A percentile compares a stretch with the other conserved stretches of the same genome.
Evolutionary conservation across 2,888 invertebrate species (phyloP).

Genomic region (Lepeophtheirus nordmannii): DNA sequence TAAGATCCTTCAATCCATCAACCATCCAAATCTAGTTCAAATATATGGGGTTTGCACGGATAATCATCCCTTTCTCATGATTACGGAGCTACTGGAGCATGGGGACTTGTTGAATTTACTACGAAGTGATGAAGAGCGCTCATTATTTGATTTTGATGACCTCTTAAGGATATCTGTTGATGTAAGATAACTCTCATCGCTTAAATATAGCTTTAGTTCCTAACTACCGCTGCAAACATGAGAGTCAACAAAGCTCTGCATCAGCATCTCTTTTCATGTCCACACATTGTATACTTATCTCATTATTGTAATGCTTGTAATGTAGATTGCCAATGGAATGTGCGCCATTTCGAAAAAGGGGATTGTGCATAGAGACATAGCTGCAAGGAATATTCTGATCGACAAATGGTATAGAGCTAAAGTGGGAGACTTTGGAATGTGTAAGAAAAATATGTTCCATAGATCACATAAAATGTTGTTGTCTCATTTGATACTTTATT

Average conservation of each 20-base stretch:
- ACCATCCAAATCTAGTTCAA: constrained; percentile 9
- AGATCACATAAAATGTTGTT: too few relatives aligned
- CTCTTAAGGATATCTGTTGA: neutral
- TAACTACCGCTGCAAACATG: too few relatives aligned
- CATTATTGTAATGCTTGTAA: neutral
- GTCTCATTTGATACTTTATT: too few relatives aligned
- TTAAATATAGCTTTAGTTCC: too few relatives aligned
- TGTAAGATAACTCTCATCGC: neutral
- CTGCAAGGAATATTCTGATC: constrained; percentile 27
- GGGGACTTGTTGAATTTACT: neutral
- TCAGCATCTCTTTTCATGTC: neutral
- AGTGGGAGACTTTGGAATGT: constrained; percentile 27
- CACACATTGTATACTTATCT: neutral
- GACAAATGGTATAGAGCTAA: constrained; percentile 19
- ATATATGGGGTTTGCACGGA: constrained; percentile 4
- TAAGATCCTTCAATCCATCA: neutral
- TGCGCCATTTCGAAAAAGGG: neutral
- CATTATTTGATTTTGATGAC: neutral
- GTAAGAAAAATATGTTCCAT: constrained; percentile 6
- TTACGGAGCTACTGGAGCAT: neutral
- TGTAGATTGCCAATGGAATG: constrained; percentile 3
- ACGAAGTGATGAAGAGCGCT: neutral
- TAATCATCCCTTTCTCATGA: neutral
- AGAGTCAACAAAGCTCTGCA: too few relatives aligned
- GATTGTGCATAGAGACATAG: constrained; percentile 27